Evolutionary conservation across 2,797 vertebrate species (phyloP).

Genomic region (Scolopax bukidnonensis): DNA sequence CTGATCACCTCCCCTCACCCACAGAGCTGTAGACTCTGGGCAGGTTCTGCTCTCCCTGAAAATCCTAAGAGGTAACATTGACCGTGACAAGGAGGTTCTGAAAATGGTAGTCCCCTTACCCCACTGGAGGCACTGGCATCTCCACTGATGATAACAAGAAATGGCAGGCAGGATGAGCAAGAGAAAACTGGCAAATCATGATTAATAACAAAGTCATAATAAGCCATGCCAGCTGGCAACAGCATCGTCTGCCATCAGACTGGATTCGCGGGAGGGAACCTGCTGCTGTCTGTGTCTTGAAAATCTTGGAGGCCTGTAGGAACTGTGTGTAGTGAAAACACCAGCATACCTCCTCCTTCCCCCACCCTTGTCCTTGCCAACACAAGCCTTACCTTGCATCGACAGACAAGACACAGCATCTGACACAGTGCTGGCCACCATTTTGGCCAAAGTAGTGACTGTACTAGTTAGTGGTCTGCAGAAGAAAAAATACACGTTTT

Average conservation of each 20-base stretch:
- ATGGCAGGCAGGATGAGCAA: background rate
- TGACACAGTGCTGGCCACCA: background rate
- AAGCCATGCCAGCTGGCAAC: slow-evolving; percentile 27
- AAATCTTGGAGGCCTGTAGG: background rate
- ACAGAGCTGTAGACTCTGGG: background rate
- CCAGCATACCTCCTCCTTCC: background rate
- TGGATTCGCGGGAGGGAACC: background rate
- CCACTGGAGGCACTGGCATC: background rate
- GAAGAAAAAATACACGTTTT: accelerated
- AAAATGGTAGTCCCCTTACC: background rate
- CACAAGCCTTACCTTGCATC: background rate
- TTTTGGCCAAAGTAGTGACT: background rate
- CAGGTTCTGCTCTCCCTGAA: background rate
- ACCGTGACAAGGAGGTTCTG: background rate
- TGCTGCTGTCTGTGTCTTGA: background rate
- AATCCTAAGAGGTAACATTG: background rate
- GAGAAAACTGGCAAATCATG: background rate
- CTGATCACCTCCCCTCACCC: background rate
- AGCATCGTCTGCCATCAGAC: background rate
- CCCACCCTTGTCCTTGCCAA: background rate
- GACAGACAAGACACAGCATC: background rate
- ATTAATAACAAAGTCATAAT: slow-evolving; percentile 43
- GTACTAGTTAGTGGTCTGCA: background rate
- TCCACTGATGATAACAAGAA: background rate
- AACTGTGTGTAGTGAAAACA: background rate